These are phyloP conservation scores for Rhadina sibilatrix DNA, from an alignment of 2,113 vertebrate species.

Conservation along the genomic window DNA sequence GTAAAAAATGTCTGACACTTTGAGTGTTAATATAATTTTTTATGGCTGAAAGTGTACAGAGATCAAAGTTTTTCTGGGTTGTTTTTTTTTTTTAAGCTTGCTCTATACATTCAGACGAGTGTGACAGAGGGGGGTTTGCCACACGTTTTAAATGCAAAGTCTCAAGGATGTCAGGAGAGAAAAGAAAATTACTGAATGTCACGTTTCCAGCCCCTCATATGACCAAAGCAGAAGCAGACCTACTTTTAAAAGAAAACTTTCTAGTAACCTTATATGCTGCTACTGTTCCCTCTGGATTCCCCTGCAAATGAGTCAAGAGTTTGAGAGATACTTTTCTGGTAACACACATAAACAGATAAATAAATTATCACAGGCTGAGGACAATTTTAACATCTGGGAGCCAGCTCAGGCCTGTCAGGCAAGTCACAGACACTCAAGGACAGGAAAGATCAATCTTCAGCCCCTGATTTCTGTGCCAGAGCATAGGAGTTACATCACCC, in stretches of 20 bases:
- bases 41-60: slow-evolving; percentile 72
- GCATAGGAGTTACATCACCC: slow-evolving; percentile 27
- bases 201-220: slow-evolving; percentile 62
- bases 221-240: slow-evolving; percentile 69
- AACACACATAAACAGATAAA: slow-evolving; percentile 79
- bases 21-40: slow-evolving; percentile 77
- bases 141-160: slow-evolving; percentile 70
- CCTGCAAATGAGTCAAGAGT: slow-evolving; percentile 72
- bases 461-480: slow-evolving; percentile 49
- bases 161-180: slow-evolving; percentile 40
- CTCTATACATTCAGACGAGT: slow-evolving; percentile 63
- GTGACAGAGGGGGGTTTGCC: slow-evolving; percentile 64
- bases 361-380: slow-evolving; percentile 77
- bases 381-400: slow-evolving; percentile 79
- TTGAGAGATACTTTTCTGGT: slow-evolving; percentile 76
- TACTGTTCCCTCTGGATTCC: slow-evolving; percentile 75
- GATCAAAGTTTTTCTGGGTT: slow-evolving; percentile 67
- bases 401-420: slow-evolving; percentile 75
- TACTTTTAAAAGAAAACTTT: slow-evolving; percentile 55
- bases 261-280: slow-evolving; percentile 72
- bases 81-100: neutral
- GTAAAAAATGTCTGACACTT: slow-evolving; percentile 72
- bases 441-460: slow-evolving; percentile 70
- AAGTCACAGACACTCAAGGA: slow-evolving; percentile 75
- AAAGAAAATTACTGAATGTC: slow-evolving; percentile 62